Conservation (phyloP, 2,888 invertebrate genomes). For the Syrista parreyssii region DNA sequence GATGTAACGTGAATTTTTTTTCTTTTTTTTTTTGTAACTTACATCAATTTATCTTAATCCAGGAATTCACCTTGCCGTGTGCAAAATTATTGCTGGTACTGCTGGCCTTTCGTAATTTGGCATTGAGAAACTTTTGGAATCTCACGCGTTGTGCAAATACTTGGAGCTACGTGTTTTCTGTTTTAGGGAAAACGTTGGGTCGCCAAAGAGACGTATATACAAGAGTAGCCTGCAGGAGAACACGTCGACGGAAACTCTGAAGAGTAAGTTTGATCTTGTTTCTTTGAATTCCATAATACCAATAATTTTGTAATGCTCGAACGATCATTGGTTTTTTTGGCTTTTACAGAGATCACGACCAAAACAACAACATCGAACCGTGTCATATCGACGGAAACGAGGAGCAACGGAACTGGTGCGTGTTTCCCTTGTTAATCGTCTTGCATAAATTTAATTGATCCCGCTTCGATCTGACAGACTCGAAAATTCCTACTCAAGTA, state of each 20-base stretch:
- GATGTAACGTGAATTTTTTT: not conserved
- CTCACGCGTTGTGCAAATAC: slow-evolving; percentile 40
- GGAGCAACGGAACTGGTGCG: slow-evolving; percentile 57
- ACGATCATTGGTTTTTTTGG: not conserved
- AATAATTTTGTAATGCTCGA: not conserved
- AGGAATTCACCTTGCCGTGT: not conserved
- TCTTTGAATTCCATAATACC: not conserved
- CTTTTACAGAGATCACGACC: slow-evolving; percentile 53
- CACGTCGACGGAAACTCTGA: slow-evolving; percentile 66
- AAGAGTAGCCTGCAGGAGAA: slow-evolving; percentile 67
- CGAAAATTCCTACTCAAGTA: not conserved
- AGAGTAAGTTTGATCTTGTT: slow-evolving; percentile 59
- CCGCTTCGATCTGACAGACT: not conserved
- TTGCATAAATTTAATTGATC: not conserved
- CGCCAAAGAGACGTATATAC: slow-evolving; percentile 70
- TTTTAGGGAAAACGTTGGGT: slow-evolving; percentile 75
- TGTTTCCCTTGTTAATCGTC: slow-evolving; percentile 4
- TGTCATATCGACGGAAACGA: slow-evolving; percentile 46
- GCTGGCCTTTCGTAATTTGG: not conserved
- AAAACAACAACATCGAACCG: slow-evolving; percentile 53
- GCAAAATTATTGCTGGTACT: not conserved
- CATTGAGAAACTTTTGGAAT: slow-evolving; percentile 30
- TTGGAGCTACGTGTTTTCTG: slow-evolving; percentile 54
- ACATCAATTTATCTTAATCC: not conserved
- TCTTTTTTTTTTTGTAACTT: not conserved